These are phyloP conservation scores for Poecilia gillii DNA, from an alignment of 2,797 vertebrate species.

Conservation along the genomic window DNA sequence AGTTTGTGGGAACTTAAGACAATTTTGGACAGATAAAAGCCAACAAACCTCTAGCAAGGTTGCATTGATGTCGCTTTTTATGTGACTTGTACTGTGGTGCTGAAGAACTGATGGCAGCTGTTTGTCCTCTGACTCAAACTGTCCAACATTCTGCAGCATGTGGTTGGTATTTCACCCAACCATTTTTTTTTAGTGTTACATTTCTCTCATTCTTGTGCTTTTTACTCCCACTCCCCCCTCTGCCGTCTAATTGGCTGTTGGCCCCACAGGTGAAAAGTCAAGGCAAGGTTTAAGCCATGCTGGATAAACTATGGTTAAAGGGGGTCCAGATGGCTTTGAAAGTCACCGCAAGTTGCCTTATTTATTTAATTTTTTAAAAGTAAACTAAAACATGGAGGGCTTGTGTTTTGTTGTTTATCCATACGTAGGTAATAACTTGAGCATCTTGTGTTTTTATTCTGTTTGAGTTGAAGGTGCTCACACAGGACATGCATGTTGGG, in stretches of 20 bases:
- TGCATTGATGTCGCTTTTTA: background rate
- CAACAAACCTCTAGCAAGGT: background rate
- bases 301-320: conserved; percentile 59
- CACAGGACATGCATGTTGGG: conserved; percentile 10
- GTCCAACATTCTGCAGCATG: background rate
- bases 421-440: background rate
- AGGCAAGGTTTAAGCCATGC: conserved; percentile 64
- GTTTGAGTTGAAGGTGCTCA: conserved; percentile 13
- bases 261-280: conserved; percentile 63
- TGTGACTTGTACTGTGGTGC: background rate
- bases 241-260: conserved; percentile 60
- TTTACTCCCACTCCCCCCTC: conserved; percentile 43
- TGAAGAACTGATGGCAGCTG: background rate
- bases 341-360: background rate
- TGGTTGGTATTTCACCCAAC: conserved; percentile 55
- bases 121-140: conserved; percentile 23
- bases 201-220: conserved; percentile 79
- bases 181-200: conserved; percentile 73
- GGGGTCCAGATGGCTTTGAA: conserved; percentile 51
- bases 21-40: background rate
- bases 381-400: conserved; percentile 4
- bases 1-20: background rate
- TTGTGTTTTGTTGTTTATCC: conserved; percentile 3
- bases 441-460: background rate
- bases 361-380: conserved; percentile 15